These are phyloP conservation scores for Chionis minor DNA, from an alignment of 2,113 vertebrate species.

Conservation along the genomic window DNA sequence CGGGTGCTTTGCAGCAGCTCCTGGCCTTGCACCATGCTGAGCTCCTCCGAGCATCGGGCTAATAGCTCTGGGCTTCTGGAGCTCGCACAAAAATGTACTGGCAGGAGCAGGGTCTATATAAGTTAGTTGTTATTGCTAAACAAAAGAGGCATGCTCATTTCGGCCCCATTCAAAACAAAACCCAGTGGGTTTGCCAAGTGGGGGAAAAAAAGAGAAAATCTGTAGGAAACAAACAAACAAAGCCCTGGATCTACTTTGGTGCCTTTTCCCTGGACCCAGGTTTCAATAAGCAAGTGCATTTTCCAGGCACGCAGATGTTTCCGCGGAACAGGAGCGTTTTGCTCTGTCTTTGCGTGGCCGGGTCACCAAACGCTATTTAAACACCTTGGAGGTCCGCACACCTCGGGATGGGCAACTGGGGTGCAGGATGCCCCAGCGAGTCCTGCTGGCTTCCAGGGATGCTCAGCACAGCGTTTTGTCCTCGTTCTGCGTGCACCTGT, in stretches of 20 bases:
- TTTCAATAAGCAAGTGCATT: slow-evolving; percentile 26
- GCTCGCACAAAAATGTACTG: slow-evolving; percentile 46
- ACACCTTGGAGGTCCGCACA: background rate
- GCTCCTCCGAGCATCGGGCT: background rate
- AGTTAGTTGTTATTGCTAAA: slow-evolving; percentile 53
- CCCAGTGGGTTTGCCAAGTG: slow-evolving; percentile 16
- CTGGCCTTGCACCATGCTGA: background rate
- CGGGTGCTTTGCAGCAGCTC: background rate
- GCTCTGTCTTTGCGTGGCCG: fast-evolving
- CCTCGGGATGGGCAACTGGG: background rate
- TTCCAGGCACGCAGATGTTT: background rate
- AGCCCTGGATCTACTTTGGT: background rate
- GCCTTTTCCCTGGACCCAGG: background rate
- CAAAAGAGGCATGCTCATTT: slow-evolving; percentile 17
- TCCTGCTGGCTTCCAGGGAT: background rate
- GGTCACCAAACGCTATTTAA: background rate
- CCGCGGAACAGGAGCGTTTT: fast-evolving
- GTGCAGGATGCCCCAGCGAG: background rate
- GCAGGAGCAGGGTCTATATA: slow-evolving; percentile 24
- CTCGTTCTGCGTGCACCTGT: background rate
- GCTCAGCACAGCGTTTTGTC: background rate
- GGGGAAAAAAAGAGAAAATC: background rate
- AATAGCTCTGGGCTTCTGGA: slow-evolving; percentile 1
- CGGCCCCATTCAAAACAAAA: slow-evolving; percentile 42
- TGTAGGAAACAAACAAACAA: background rate